Percentiles rank a stretch among this genome's conserved stretches.
Evolutionary conservation across 2,113 vertebrate genomes (phyloP).

Genomic region (Macroglossus sobrinus): DNA sequence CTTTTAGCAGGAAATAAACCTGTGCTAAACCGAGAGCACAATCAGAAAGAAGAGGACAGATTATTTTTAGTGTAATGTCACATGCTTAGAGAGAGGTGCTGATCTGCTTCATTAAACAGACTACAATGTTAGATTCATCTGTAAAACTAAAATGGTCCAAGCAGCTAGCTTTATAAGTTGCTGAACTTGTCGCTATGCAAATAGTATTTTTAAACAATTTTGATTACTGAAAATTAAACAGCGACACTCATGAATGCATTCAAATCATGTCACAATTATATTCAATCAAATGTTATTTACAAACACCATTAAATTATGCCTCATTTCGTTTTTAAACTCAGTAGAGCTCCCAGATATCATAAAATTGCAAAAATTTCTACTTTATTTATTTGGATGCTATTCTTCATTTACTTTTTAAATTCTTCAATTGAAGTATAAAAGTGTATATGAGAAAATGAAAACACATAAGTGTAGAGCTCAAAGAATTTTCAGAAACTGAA

Average conservation of each 20-base stretch:
- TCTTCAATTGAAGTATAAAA: slow-evolving; percentile 21
- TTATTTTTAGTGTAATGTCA: neutral
- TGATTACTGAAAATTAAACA: slow-evolving; percentile 52
- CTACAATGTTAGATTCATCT: neutral
- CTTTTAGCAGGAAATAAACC: neutral
- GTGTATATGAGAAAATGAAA: neutral
- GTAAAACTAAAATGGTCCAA: neutral
- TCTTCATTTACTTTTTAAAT: slow-evolving; percentile 39
- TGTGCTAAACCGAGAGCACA: neutral
- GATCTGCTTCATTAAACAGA: neutral
- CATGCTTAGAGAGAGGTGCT: neutral
- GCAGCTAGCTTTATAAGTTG: neutral
- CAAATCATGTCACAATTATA: slow-evolving; percentile 59
- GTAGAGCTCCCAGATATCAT: neutral
- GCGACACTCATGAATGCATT: slow-evolving; percentile 57
- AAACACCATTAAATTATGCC: slow-evolving; percentile 46
- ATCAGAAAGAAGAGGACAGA: neutral
- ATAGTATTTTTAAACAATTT: slow-evolving; percentile 9
- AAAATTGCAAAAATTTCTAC: slow-evolving; percentile 50
- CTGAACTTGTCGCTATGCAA: slow-evolving; percentile 32
- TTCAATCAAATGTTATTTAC: slow-evolving; percentile 58
- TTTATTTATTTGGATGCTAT: slow-evolving; percentile 18
- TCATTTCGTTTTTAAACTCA: slow-evolving; percentile 42
- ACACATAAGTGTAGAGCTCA: neutral
- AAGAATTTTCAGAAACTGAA: slow-evolving; percentile 15